Base-by-base conservation (phyloP, 1,140 invertebrate species). In the Trichoplusia ni region DNA sequence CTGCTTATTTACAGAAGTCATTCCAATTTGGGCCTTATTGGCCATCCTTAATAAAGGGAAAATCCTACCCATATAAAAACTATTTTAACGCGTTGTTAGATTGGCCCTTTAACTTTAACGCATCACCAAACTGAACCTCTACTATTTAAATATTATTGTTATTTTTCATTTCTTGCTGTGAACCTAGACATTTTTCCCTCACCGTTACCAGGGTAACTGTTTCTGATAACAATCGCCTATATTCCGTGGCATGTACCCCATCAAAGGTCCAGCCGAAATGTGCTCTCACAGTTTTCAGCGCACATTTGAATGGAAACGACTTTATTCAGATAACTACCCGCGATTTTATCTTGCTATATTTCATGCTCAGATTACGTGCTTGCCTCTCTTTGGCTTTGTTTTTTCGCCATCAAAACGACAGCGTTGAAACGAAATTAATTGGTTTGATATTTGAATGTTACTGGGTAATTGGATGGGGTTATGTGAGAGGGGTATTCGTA, bases 291-390 rank as follows among this genome's bases (percentile, higher is more conserved):
- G 73, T 76, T 76, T 76, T 69, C 67, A 73, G 64, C 64, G 62
- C 49, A 49, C 73, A 69, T 76, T 76, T 73, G 73, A 73, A 76
- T 76, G 73, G 67, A 58, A 73, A 76, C 64, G 70, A 64, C 70
- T 76, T 70, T 68, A 73, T 76, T 73, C 67, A 64, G 67, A 73
- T 76, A 73, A 68, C 73, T 47, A 49, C 58, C 56, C 31, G 40
- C 33, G 72, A 71, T 74, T 71, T 66, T 74, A 71, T 73, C 67
- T 63, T 62, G 58, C 53, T 46, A 73, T 75, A 75, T 75, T 64
- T 75, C 70, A 75, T 75, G 37, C 67, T 59, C 70, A 69, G 69
- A 72, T 67, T 75, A 75, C 60, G 37, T 40, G 25, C 40, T 29
- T 31, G 62, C 40, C 33, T 18, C 27, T 33, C 23, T 62, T 62